Base-by-base conservation (phyloP, 2,797 vertebrate species). In the Hirundo rustica region DNA sequence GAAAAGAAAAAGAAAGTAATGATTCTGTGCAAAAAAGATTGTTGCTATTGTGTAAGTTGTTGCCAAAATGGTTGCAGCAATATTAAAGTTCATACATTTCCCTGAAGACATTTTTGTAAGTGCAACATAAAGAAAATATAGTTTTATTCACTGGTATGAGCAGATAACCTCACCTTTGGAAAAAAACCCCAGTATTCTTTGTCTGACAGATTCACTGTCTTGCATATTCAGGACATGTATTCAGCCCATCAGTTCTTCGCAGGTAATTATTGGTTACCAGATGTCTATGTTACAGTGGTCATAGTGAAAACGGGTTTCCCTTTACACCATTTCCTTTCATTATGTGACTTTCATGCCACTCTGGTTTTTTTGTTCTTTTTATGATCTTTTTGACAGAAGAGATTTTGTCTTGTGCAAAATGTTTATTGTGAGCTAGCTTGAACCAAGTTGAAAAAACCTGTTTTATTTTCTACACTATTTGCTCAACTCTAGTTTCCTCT, bases 241-340 rank as follows among this genome's bases (percentile, higher is more conserved):
- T 94, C 74, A 88, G 29, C 32, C 26, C 32, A 67, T 92, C 79
- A 74, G 32, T 83, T 92, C 71, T 92, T 95, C 73, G 47, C 66
- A 89, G 32, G 77, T 95, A 94, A 95, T 95, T 95, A 72, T 8
- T 66, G 8, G 44, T 88, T 84, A 91, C 72, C 54, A 90, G 75
- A 93, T 67, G 32, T 84, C 87, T 89, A 68, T 4, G 2, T 95
- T 94, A 55, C 75, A 75, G 57, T 88, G 70, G 92, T 65, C 80
- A 74, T 23, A 73, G 34, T 54, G 83, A 94, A 92, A 92, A 96
- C 45, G 38, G 6, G 13, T 85, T 97, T 88, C 47, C 66, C 38
- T 74, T 93, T 81, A 78, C 70, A 94, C 21, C 14, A 72, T 88
- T 94, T 93, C 17, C 44, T 29, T 91, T 82, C 44, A 66, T 79